phyloP scores from a whole-genome alignment of 2,888 invertebrate species.

The Ectobius pallidus region DNA sequence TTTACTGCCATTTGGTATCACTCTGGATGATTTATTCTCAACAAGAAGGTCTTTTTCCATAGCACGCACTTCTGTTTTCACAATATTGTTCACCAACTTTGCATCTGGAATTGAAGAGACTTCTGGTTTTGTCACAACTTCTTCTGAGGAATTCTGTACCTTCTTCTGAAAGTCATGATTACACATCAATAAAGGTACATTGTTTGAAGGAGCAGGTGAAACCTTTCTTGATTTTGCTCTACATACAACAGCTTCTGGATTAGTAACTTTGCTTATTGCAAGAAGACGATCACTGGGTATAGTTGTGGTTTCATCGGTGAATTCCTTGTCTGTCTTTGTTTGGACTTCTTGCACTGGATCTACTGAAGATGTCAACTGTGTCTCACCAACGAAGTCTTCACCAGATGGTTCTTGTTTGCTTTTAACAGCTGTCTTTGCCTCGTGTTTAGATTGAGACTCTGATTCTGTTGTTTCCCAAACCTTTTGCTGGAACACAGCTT shows the following conservation, averaged over 20 bases:
- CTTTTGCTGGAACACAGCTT: background rate
- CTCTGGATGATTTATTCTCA: background rate
- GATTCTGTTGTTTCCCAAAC: background rate
- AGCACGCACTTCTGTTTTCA: conserved; percentile 15
- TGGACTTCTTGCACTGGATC: background rate
- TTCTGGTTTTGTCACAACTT: conserved; percentile 5
- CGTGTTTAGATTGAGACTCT: background rate
- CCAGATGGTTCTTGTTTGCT: conserved; percentile 1
- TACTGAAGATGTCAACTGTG: background rate
- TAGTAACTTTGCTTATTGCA: conserved; percentile 48
- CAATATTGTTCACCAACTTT: conserved; percentile 24
- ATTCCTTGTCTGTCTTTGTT: conserved; percentile 41
- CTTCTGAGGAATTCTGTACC: background rate
- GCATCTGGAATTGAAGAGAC: conserved; percentile 4
- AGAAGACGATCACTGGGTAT: conserved; percentile 44
- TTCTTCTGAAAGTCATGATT: conserved; percentile 22
- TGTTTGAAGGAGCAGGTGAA: conserved; percentile 11
- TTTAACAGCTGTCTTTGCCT: too few relatives aligned
- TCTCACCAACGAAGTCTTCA: background rate
- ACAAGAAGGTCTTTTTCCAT: conserved; percentile 16
- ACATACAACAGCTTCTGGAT: conserved; percentile 52
- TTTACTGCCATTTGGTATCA: conserved; percentile 2
- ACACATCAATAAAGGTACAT: conserved; percentile 33
- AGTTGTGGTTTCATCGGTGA: conserved; percentile 4
- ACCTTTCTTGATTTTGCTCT: conserved; percentile 42